Base-by-base conservation (phyloP, 2,113 vertebrate genomes). In the Rhipidura dahli region DNA sequence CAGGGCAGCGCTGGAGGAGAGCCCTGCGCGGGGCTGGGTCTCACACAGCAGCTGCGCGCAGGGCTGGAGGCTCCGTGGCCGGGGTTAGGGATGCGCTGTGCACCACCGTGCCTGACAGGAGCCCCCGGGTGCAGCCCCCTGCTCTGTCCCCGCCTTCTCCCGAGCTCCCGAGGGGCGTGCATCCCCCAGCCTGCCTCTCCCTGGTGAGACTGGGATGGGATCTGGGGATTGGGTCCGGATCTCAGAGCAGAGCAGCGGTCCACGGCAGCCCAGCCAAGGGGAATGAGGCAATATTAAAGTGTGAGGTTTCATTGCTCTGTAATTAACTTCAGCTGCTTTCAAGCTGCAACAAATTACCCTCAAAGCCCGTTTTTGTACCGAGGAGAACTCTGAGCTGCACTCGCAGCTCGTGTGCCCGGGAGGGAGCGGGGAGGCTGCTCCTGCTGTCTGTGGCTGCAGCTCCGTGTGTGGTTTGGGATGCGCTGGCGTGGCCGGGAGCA, bases 251-350 rank as follows among this genome's bases (percentile, higher is more conserved):
- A 73, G 57, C 65, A 18, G 63, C 2, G 1, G 53, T 86, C 68
- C 61, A 31, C 0, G 0, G 61, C 37, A 65, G 49, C 85, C 42
- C 1, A 2, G 83, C 69, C 69, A 8, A 47, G 50, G 85, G 64
- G 49, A 92, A 51, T 47, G 59, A 64, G 72, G 71, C 57, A 75
- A 91, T 76, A 80, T 78, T 90, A 23, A 72, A 78, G 40, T 0
- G 42, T 15, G 61, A 75, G 91, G 11, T 68, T 91, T 89, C 66
- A 31, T 77, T 57, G 90, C 90, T 30, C 33, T 31, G 39, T 89
- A 95, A 96, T 86, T 89, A 96, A 83, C 85, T 90, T 79, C 81
- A 85, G 85, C 92, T 89, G 84, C 93, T 80, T 72, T 85, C 1
- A 63, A 97, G 88, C 76, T 83, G 93, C 50, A 92, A 51, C 66